phyloP scores from a whole-genome alignment of 2,888 invertebrate species.

The Tanypteryx hageni region DNA sequence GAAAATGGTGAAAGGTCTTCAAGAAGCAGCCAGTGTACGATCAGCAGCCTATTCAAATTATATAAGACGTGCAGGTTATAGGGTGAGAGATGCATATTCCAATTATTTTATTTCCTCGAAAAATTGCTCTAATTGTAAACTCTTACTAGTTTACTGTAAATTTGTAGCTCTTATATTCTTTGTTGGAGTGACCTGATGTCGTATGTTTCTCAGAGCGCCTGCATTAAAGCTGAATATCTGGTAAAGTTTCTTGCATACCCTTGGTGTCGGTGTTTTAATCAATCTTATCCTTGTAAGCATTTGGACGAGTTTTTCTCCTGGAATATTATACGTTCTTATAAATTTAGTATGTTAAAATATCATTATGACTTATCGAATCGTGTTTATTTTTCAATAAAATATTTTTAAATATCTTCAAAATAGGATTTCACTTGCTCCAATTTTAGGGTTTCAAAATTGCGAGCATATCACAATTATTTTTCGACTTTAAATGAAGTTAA shows the following conservation, averaged over 20 bases:
- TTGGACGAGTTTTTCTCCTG: no score
- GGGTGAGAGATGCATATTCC: slow-evolving; percentile 21
- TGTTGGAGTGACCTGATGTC: not conserved
- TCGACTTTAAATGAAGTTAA: no score
- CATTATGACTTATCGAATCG: no score
- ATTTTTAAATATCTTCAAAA: no score
- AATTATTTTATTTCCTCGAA: not conserved
- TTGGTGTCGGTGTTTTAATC: not conserved
- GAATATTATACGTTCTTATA: no score
- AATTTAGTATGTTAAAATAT: no score
- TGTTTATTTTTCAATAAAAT: no score
- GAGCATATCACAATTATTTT: no score
- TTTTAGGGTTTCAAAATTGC: no score
- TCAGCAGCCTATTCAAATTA: slow-evolving; percentile 21
- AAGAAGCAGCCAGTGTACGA: slow-evolving; percentile 16
- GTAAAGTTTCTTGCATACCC: not conserved
- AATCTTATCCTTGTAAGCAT: not conserved
- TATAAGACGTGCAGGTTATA: slow-evolving; percentile 11
- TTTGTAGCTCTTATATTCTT: not conserved
- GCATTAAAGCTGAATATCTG: not conserved
- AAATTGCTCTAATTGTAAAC: not conserved
- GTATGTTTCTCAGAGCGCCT: not conserved
- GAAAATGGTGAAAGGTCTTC: slow-evolving; percentile 57
- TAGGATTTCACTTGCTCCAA: no score
- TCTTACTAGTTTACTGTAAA: not conserved